A percentile compares a stretch with the other conserved stretches of the same genome.
Evolutionary conservation across 2,888 invertebrate species (phyloP).

Genomic region (Drosophila aldrichi): DNA sequence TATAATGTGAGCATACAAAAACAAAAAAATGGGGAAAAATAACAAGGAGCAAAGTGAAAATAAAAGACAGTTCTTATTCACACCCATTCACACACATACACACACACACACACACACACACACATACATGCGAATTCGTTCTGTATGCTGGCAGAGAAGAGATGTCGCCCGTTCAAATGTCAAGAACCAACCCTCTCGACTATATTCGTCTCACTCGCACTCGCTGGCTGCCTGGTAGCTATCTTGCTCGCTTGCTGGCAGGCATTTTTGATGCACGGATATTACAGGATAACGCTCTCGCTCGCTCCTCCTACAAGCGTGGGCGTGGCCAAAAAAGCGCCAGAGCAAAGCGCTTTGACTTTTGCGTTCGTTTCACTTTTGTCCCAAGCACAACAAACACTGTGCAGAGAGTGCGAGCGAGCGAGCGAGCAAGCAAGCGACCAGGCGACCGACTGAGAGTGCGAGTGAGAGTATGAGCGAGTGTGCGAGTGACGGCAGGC

Average conservation of each 20-base stretch:
- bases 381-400: constrained; percentile 54
- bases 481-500: not conserved
- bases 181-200: constrained; percentile 82
- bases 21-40: not conserved
- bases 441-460: not conserved
- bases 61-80: constrained; percentile 27
- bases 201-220: constrained; percentile 52
- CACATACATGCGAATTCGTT: not conserved
- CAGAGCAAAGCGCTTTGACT: constrained; percentile 78
- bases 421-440: not conserved
- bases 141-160: constrained; percentile 59
- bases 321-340: constrained; percentile 69
- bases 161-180: constrained; percentile 83
- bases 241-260: constrained; percentile 48
- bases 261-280: constrained; percentile 71
- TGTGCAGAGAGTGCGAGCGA: constrained; percentile 1
- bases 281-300: constrained; percentile 72
- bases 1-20: constrained; percentile 6
- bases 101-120: not conserved
- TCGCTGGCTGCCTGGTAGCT: not conserved
- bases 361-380: constrained; percentile 79
- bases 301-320: constrained; percentile 66
- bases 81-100: constrained; percentile 24
- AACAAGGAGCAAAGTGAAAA: constrained; percentile 4
- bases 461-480: constrained; percentile 6